Evolutionary conservation across 2,113 vertebrate genomes (phyloP).

Genomic region (Antigone vipio): DNA sequence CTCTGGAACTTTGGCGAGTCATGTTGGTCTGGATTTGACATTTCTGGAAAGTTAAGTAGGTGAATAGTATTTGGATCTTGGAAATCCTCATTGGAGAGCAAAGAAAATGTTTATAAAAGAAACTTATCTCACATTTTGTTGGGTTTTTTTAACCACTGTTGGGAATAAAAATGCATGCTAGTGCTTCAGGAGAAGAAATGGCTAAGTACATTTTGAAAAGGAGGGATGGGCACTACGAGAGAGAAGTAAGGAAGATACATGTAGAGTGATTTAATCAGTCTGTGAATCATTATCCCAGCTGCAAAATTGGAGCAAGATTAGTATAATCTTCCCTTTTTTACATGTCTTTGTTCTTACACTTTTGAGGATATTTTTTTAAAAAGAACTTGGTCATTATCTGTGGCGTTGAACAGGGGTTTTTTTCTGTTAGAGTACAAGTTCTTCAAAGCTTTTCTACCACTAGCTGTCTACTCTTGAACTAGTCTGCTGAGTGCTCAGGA

Average conservation of each 20-base stretch:
- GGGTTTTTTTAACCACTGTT: not conserved
- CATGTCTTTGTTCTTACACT: not conserved
- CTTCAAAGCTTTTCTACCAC: not conserved
- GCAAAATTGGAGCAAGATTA: not conserved
- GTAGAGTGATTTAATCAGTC: not conserved
- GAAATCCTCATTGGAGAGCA: not conserved
- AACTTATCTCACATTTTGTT: not conserved
- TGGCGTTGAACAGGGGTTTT: not conserved
- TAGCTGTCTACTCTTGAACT: not conserved
- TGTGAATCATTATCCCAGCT: not conserved
- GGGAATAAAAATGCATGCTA: not conserved
- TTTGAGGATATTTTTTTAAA: not conserved
- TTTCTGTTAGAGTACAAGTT: not conserved
- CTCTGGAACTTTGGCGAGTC: not conserved
- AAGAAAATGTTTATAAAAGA: not conserved
- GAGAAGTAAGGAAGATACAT: not conserved
- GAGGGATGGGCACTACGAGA: not conserved
- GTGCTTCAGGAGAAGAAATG: not conserved
- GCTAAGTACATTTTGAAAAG: not conserved
- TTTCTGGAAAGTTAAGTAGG: not conserved
- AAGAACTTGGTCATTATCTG: not conserved
- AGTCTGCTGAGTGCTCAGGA: not conserved
- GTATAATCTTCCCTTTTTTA: not conserved
- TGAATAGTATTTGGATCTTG: not conserved
- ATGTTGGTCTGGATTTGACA: not conserved